Conservation (phyloP, 2,113 vertebrate genomes). For the Sus scrofa region T2T-Sscrofa CM000824.6:99293001-99293500, state of each 20-base stretch:
- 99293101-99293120: too few species aligned
- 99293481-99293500: conserved; percentile 11
- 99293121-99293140: too few species aligned
- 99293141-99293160: too few species aligned
- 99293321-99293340: neutral
- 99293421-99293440: conserved; percentile 15
- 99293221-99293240: neutral
- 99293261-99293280: neutral
- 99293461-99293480: conserved; percentile 3
- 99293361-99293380: neutral
- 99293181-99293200: too few species aligned
- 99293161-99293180: too few species aligned
- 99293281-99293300: neutral
- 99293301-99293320: neutral
- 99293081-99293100: too few species aligned
- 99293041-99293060: too few species aligned
- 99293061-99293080: too few species aligned
- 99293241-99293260: neutral
- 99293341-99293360: neutral
- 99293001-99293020: too few species aligned
- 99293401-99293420: neutral
- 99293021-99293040: too few species aligned
- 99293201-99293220: neutral
- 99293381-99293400: conserved; percentile 34
- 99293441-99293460: conserved; percentile 39